Percentiles rank a stretch among this genome's conserved stretches.
Conservation (phyloP, 2,113 vertebrate species). For the Cryptotis parvus region DNA sequence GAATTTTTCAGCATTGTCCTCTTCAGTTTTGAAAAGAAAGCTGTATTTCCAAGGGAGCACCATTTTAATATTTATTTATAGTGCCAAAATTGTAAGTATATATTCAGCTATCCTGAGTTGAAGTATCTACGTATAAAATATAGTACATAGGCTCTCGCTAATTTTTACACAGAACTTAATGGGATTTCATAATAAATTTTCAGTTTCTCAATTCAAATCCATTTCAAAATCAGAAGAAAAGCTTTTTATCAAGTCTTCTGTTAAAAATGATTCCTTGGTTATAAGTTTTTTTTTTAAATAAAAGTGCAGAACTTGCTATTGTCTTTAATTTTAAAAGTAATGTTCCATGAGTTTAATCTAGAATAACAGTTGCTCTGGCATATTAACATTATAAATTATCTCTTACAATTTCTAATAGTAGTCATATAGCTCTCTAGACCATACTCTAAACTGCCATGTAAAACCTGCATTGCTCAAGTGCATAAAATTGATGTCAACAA, state of each 20-base stretch:
- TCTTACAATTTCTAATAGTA: slow-evolving; percentile 63
- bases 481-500: slow-evolving; percentile 56
- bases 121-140: neutral
- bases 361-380: slow-evolving; percentile 66
- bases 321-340: slow-evolving; percentile 45
- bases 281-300: slow-evolving; percentile 37
- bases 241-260: neutral
- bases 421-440: slow-evolving; percentile 54
- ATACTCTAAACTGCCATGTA: slow-evolving; percentile 63
- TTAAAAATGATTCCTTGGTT: neutral
- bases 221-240: neutral
- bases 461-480: slow-evolving; percentile 68
- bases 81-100: too few species aligned
- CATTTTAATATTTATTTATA: neutral
- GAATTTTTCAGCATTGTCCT: neutral
- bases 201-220: neutral
- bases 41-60: neutral
- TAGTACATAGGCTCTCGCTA: neutral
- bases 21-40: neutral
- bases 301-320: neutral
- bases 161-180: slow-evolving; percentile 1
- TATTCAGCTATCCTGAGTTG: neutral
- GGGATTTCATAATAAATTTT: slow-evolving; percentile 8
- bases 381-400: slow-evolving; percentile 73
- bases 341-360: slow-evolving; percentile 61